phyloP scores from a whole-genome alignment of 2,113 vertebrate genomes.

The Noturus placidus region DNA sequence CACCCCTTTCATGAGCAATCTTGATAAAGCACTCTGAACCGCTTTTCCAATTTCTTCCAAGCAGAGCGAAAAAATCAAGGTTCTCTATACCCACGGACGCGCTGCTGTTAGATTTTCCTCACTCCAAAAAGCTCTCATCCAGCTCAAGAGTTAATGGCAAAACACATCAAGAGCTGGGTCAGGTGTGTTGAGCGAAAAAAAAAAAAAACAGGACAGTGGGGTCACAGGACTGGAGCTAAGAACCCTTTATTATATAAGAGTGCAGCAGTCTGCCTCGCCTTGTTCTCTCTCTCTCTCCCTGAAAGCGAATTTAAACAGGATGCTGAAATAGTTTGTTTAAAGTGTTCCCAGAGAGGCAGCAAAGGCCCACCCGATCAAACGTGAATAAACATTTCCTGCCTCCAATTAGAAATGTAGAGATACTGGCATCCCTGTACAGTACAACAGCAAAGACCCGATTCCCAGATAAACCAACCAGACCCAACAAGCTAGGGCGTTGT shows the following conservation, averaged over 20 bases:
- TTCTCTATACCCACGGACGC: not conserved
- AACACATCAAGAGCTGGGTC: not conserved
- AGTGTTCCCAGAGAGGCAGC: conserved; percentile 77
- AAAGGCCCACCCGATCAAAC: conserved; percentile 81
- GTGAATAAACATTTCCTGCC: conserved; percentile 88
- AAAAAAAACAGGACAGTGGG: not conserved
- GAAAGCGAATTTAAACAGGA: conserved; percentile 83
- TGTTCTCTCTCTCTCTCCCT: conserved; percentile 46
- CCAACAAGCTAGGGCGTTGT: conserved; percentile 53
- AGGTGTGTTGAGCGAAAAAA: not conserved
- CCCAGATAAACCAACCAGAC: conserved; percentile 59
- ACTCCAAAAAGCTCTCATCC: not conserved
- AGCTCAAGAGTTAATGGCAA: not conserved
- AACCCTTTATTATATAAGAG: conserved; percentile 64
- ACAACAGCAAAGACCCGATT: conserved; percentile 56
- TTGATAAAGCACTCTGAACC: not conserved
- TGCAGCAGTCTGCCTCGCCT: conserved; percentile 51
- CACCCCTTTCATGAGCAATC: not conserved
- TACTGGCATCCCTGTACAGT: conserved; percentile 59
- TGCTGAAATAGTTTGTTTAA: conserved; percentile 87
- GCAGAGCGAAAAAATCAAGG: not conserved
- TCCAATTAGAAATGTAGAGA: conserved; percentile 80
- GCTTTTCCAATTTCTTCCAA: not conserved
- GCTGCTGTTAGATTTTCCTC: not conserved
- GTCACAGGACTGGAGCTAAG: not conserved